Percentiles rank a stretch among this genome's conserved stretches.
Conservation (phyloP, 1,140 invertebrate species). For the Dolichoris vasculosae region DNA sequence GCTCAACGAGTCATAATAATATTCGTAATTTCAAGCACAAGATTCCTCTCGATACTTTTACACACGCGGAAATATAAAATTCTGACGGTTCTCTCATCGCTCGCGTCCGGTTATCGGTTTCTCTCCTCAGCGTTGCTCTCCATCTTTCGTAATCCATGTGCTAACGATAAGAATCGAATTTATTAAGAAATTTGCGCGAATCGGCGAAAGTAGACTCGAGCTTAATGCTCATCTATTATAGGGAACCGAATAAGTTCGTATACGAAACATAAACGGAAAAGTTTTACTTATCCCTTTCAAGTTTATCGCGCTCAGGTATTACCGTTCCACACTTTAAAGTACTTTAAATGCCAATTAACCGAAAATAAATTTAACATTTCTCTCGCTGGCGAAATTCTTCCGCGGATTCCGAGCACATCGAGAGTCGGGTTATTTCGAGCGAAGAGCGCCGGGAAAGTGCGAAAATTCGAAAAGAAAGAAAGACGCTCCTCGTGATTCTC, state of each 20-base stretch:
- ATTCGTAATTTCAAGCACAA: constrained; percentile 45
- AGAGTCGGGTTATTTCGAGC: background rate
- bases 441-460: background rate
- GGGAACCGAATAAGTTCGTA: too few relatives aligned
- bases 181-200: background rate
- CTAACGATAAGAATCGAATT: constrained; percentile 26
- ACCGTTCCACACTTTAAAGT: background rate
- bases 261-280: background rate
- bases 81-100: background rate
- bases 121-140: background rate
- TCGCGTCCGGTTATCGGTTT: background rate
- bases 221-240: too few relatives aligned
- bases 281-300: background rate
- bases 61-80: constrained; percentile 43
- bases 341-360: constrained; percentile 5
- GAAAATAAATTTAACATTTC: constrained; percentile 8
- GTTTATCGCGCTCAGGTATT: background rate
- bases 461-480: background rate
- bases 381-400: background rate
- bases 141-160: background rate
- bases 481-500: too few relatives aligned
- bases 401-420: background rate
- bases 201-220: background rate
- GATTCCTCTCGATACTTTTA: constrained; percentile 19
- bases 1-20: constrained; percentile 51